These are phyloP conservation scores for Australoheros facetus DNA, from an alignment of 2,797 vertebrate genomes.

Conservation along the genomic window DNA sequence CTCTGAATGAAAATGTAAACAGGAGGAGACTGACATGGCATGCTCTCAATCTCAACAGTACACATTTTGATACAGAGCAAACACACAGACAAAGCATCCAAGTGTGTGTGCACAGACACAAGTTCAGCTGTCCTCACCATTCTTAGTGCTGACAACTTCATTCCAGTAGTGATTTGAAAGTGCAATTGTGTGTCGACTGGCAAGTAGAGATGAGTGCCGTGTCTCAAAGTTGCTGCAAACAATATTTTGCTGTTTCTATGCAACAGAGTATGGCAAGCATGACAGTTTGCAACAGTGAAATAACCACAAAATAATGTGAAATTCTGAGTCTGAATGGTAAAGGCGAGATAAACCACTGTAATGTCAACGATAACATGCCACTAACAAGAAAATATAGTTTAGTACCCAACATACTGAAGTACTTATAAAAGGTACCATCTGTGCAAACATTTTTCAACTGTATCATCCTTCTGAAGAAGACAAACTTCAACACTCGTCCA, in stretches of 20 bases:
- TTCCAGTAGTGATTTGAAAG: slow-evolving; percentile 35
- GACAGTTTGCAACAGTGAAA: slow-evolving; percentile 1
- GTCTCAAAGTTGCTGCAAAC: slow-evolving; percentile 19
- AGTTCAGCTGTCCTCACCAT: slow-evolving; percentile 8
- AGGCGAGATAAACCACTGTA: neutral
- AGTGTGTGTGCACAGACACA: neutral
- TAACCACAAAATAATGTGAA: neutral
- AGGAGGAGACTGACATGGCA: neutral
- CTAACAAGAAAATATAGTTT: neutral
- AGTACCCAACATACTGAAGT: neutral
- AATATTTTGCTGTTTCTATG: slow-evolving; percentile 4
- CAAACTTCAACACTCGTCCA: neutral
- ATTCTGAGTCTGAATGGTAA: neutral
- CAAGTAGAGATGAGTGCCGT: neutral
- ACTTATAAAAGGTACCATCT: neutral
- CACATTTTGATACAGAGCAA: neutral
- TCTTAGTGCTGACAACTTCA: slow-evolving; percentile 23
- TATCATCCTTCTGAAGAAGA: neutral
- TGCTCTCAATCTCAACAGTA: neutral
- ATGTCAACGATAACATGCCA: neutral
- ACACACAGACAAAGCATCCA: neutral
- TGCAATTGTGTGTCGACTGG: slow-evolving; percentile 22
- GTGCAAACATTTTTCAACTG: neutral
- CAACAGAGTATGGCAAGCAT: slow-evolving; percentile 3
- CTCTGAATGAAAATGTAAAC: neutral